Conservation (phyloP, 2,797 vertebrate genomes). For the Sebastes miniatus region DNA sequence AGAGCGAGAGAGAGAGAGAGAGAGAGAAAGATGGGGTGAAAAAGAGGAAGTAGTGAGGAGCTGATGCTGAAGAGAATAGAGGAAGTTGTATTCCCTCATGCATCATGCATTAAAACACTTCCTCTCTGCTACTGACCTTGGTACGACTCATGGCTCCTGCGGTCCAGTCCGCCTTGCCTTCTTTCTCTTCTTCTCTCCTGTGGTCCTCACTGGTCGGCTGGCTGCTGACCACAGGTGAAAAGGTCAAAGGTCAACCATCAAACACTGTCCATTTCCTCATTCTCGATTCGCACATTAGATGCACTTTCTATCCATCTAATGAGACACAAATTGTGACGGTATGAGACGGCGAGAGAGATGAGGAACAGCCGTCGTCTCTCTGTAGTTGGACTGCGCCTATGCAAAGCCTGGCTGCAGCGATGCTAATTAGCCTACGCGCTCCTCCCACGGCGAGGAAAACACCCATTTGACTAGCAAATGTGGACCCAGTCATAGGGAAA, state of each 20-base stretch:
- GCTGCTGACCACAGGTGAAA: conserved; percentile 71
- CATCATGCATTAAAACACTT: conserved; percentile 28
- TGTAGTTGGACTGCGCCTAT: conserved; percentile 59
- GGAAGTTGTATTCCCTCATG: conserved; percentile 44
- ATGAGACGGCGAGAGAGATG: background rate
- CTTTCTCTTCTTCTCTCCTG: conserved; percentile 14
- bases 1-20: background rate
- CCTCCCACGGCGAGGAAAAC: conserved; percentile 56
- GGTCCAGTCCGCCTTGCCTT: conserved; percentile 37
- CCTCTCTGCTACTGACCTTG: conserved; percentile 80
- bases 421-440: conserved; percentile 20
- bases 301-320: background rate
- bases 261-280: background rate
- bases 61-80: conserved; percentile 30
- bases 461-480: conserved; percentile 83
- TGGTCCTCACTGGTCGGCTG: conserved; percentile 41
- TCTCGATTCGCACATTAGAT: background rate
- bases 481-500: conserved; percentile 55
- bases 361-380: conserved; percentile 44
- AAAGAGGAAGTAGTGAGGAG: conserved; percentile 48
- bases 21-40: background rate
- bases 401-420: conserved; percentile 62
- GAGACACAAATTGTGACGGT: background rate
- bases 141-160: conserved; percentile 67
- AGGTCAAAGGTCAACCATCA: conserved; percentile 45